These are phyloP conservation scores for Teleiodes luculella DNA, from an alignment of 2,888 invertebrate genomes.

Conservation along the genomic window DNA sequence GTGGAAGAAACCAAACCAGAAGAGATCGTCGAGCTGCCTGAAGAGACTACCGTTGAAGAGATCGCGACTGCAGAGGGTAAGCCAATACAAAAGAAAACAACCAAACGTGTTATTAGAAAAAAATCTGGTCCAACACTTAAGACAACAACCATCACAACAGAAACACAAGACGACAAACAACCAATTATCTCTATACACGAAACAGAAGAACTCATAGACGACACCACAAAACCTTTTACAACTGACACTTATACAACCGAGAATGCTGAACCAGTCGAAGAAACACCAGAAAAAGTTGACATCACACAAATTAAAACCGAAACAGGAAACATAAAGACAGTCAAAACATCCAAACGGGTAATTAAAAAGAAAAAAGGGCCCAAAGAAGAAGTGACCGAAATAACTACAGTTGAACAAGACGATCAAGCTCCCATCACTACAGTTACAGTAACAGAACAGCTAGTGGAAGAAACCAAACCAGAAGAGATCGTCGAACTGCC, in stretches of 20 bases:
- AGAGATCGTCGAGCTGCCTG: conserved; percentile 42
- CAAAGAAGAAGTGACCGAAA: conserved; percentile 64
- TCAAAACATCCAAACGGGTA: conserved; percentile 16
- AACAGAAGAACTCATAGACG: conserved; percentile 36
- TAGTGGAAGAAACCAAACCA: conserved; percentile 30
- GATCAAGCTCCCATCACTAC: conserved; percentile 43
- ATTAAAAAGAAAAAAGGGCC: conserved; percentile 32
- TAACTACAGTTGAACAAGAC: conserved; percentile 55
- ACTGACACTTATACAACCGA: conserved; percentile 40
- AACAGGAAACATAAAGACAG: not conserved
- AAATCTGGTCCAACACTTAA: conserved; percentile 45
- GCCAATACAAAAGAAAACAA: conserved; percentile 41
- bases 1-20: conserved; percentile 25
- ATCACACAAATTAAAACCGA: conserved; percentile 25
- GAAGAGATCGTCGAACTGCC: conserved; percentile 38
- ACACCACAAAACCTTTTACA: conserved; percentile 20
- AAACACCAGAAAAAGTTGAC: conserved; percentile 23
- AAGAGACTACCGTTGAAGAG: conserved; percentile 43
- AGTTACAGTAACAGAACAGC: conserved; percentile 21
- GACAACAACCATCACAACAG: conserved; percentile 29
- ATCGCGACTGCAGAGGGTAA: conserved; percentile 39
- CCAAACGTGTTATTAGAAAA: conserved; percentile 53
- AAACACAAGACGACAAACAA: conserved; percentile 23
- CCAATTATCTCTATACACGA: conserved; percentile 52
- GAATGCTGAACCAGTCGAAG: conserved; percentile 29